Evolutionary conservation across 2,888 invertebrate genomes (phyloP).

Genomic region (Andrena trimmerana): DNA sequence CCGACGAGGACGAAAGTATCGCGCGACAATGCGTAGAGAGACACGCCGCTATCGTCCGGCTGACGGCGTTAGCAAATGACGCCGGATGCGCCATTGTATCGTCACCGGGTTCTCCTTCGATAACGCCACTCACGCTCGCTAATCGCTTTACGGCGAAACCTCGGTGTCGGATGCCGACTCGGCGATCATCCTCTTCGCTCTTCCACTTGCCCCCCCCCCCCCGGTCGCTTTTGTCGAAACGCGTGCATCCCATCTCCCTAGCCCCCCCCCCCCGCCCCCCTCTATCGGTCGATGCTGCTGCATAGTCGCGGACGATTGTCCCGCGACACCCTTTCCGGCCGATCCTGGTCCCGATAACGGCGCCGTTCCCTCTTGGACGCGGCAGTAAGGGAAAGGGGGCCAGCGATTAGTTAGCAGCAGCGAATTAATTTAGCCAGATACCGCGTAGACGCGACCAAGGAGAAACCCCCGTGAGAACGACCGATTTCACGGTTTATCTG

Average conservation of each 20-base stretch:
- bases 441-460: slow-evolving; percentile 35
- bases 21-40: slow-evolving; percentile 56
- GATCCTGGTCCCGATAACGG: slow-evolving; percentile 57
- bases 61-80: slow-evolving; percentile 66
- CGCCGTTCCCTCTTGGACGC: slow-evolving; percentile 27
- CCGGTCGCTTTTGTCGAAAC: slow-evolving; percentile 61
- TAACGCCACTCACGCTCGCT: slow-evolving; percentile 64
- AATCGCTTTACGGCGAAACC: slow-evolving; percentile 73
- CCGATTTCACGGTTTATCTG: slow-evolving; percentile 57
- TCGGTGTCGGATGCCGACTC: slow-evolving; percentile 66
- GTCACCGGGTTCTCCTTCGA: slow-evolving; percentile 62
- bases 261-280: background rate
- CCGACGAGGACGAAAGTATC: slow-evolving; percentile 71
- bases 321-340: slow-evolving; percentile 19
- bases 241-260: slow-evolving; percentile 49
- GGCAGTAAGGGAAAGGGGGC: slow-evolving; percentile 40
- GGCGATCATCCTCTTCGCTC: slow-evolving; percentile 32
- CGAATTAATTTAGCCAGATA: slow-evolving; percentile 66
- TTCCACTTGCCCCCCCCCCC: background rate
- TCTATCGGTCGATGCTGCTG: slow-evolving; percentile 17
- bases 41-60: slow-evolving; percentile 50
- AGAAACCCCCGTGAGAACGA: slow-evolving; percentile 54
- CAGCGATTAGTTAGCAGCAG: slow-evolving; percentile 64
- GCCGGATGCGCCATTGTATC: slow-evolving; percentile 71
- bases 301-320: slow-evolving; percentile 36